A percentile compares a stretch with the other conserved stretches of the same genome.
Evolutionary conservation across 2,888 invertebrate genomes (phyloP).

Genomic region (Drosophila pseudotakahashii): DNA sequence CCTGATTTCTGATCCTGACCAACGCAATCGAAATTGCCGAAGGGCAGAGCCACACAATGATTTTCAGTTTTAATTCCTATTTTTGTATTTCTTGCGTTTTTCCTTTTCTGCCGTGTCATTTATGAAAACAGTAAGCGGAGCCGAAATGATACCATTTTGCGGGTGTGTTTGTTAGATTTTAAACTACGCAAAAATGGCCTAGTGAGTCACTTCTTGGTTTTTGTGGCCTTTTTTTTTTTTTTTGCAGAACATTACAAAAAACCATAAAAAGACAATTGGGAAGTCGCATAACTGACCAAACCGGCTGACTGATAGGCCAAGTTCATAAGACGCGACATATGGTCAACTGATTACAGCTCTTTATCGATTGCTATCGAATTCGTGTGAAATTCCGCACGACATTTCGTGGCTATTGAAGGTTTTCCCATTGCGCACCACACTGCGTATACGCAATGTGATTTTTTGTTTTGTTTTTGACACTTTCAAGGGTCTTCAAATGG

Average conservation of each 20-base stretch:
- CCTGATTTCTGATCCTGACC: constrained; percentile 47
- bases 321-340: constrained; percentile 26
- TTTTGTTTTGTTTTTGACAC: constrained; percentile 6
- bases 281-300: constrained; percentile 24
- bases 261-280: constrained; percentile 5
- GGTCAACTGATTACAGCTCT: constrained; percentile 17
- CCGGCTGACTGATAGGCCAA: constrained; percentile 20
- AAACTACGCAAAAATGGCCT: neutral
- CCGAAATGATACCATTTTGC: constrained; percentile 16
- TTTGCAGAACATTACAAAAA: neutral
- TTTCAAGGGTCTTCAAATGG: constrained; percentile 21
- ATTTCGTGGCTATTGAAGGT: neutral
- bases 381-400: neutral
- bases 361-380: constrained; percentile 6
- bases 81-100: neutral
- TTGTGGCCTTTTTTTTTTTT: neutral
- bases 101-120: constrained; percentile 27
- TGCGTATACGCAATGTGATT: constrained; percentile 22
- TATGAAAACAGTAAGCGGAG: constrained; percentile 17
- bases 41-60: constrained; percentile 29
- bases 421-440: constrained; percentile 1
- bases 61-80: constrained; percentile 4
- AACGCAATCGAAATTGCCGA: constrained; percentile 54
- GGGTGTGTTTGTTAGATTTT: constrained; percentile 9
- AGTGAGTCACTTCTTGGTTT: constrained; percentile 1